These are phyloP conservation scores for Chloroceryle inda DNA, from an alignment of 2,797 vertebrate species.

Conservation along the genomic window DNA sequence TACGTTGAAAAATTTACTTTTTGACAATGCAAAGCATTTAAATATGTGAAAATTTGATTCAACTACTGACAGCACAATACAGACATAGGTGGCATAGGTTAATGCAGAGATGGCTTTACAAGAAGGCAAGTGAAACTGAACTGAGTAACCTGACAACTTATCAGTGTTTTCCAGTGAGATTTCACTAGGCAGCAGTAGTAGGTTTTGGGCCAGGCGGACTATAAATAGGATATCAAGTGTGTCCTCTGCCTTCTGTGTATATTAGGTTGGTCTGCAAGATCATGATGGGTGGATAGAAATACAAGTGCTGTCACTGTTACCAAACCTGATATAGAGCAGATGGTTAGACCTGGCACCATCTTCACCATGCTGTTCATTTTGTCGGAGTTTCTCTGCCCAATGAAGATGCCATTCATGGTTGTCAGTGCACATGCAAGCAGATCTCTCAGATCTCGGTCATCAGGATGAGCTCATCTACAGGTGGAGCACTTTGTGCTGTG, in stretches of 20 bases:
- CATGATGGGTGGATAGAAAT: not conserved
- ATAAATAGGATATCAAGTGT: fast-evolving
- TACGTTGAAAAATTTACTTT: not conserved
- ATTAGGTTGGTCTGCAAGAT: not conserved
- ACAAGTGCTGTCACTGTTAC: not conserved
- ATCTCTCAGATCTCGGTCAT: not conserved
- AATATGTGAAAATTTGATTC: not conserved
- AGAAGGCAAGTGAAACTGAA: not conserved
- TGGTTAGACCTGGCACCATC: not conserved
- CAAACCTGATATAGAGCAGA: not conserved
- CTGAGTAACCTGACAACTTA: fast-evolving
- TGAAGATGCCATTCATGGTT: not conserved
- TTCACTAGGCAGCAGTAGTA: not conserved
- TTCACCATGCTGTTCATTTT: fast-evolving
- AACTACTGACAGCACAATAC: fast-evolving
- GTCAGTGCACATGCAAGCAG: not conserved
- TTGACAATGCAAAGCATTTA: not conserved
- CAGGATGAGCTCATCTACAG: not conserved
- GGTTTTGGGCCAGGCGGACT: too few species aligned
- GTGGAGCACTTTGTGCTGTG: not conserved
- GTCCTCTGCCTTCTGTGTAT: not conserved
- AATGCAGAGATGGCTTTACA: not conserved
- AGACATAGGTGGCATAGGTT: not conserved
- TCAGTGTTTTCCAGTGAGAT: not conserved
- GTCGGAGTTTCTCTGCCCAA: fast-evolving